These are phyloP conservation scores for Polypterus bichir DNA, from an alignment of 2,113 vertebrate species.

Conservation along the genomic window DNA sequence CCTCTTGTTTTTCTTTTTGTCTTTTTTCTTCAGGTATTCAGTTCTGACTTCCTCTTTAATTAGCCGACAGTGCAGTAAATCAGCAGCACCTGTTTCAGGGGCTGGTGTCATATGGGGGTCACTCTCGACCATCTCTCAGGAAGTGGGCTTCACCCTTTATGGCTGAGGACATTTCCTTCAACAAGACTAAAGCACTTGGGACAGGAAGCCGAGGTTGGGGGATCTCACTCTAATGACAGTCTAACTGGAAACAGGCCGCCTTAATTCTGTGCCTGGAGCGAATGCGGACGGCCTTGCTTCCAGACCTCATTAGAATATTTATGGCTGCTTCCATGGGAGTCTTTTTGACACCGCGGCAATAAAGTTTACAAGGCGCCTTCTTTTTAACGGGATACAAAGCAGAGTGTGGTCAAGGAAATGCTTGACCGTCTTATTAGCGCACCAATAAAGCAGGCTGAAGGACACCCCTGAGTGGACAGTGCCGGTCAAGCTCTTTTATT, in stretches of 20 bases:
- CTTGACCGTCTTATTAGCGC: conserved; percentile 43
- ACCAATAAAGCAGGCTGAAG: background rate
- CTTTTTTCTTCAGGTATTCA: no score
- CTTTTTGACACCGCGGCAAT: conserved; percentile 82
- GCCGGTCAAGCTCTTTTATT: background rate
- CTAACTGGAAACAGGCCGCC: conserved; percentile 94
- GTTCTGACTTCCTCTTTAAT: no score
- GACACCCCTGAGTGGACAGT: background rate
- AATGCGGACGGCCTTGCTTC: conserved; percentile 75
- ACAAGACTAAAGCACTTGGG: conserved; percentile 85
- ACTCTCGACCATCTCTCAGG: conserved; percentile 62
- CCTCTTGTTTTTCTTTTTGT: no score
- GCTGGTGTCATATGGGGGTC: conserved; percentile 48
- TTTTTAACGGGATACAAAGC: conserved; percentile 57
- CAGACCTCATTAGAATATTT: conserved; percentile 89
- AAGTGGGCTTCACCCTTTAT: conserved; percentile 78
- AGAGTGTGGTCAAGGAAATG: conserved; percentile 49
- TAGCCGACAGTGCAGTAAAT: conserved; percentile 31
- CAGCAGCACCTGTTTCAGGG: conserved; percentile 60
- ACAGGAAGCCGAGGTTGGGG: conserved; percentile 92
- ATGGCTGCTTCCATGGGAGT: conserved; percentile 78
- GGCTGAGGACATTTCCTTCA: conserved; percentile 77
- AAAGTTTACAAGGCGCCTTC: conserved; percentile 74
- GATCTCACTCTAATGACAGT: conserved; percentile 94
- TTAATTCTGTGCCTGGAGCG: conserved; percentile 83